phyloP scores from a whole-genome alignment of 2,113 vertebrate genomes.

The Eretmochelys imbricata region DNA sequence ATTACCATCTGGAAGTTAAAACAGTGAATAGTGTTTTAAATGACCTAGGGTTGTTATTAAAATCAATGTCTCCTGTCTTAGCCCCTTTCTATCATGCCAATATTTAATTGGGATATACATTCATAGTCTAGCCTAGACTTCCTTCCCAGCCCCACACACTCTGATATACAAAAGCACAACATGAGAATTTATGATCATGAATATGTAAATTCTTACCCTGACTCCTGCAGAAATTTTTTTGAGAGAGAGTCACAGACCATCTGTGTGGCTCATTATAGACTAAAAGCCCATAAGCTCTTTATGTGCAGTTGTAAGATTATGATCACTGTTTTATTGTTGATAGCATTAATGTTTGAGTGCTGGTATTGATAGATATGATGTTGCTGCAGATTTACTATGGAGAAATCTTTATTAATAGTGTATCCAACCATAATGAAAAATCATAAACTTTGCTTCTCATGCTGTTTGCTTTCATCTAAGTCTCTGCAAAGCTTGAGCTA shows the following conservation, averaged over 20 bases:
- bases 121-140: rapidly evolving
- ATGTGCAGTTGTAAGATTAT: conserved; percentile 35
- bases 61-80: neutral
- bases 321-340: conserved; percentile 47
- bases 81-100: neutral
- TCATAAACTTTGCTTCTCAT: neutral
- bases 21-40: neutral
- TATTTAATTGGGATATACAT: neutral
- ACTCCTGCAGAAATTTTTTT: neutral
- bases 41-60: neutral
- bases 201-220: neutral
- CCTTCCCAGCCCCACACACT: neutral
- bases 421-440: conserved; percentile 58
- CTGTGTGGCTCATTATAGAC: conserved; percentile 38
- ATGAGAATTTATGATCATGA: neutral
- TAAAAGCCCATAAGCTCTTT: conserved; percentile 55
- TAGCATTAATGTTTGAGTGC: conserved; percentile 37
- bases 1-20: neutral
- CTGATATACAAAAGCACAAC: neutral
- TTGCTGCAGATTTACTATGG: conserved; percentile 35
- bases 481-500: conserved; percentile 18
- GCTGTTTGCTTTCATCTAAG: conserved; percentile 54
- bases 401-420: conserved; percentile 60
- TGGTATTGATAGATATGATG: conserved; percentile 9
- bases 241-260: neutral